These are phyloP conservation scores for Eurois occulta DNA, from an alignment of 2,888 invertebrate genomes.

Conservation along the genomic window DNA sequence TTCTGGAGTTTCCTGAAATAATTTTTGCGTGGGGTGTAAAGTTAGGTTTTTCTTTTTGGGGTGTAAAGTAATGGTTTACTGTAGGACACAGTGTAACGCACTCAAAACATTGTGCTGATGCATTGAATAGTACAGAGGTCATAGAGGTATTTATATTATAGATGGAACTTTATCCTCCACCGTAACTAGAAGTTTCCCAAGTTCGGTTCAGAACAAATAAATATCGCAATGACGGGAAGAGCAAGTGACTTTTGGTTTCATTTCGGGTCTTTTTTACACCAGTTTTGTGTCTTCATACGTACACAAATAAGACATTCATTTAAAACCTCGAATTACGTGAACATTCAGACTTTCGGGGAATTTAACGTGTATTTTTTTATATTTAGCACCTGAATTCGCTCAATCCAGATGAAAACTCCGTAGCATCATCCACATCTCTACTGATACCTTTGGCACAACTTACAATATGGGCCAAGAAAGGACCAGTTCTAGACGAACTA, in stretches of 20 bases:
- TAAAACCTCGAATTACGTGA: background rate
- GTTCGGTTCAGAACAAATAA: background rate
- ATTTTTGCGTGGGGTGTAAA: too few species aligned
- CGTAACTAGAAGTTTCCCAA: background rate
- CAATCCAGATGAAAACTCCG: conserved; percentile 63
- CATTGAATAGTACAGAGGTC: background rate
- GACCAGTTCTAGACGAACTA: conserved; percentile 63
- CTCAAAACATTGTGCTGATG: too few species aligned
- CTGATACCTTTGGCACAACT: conserved; percentile 66
- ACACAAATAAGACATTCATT: background rate
- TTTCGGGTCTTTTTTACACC: background rate
- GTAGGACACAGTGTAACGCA: too few species aligned
- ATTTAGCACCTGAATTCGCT: conserved; percentile 64
- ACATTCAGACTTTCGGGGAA: background rate
- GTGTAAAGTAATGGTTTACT: too few species aligned
- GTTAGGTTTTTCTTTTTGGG: too few species aligned
- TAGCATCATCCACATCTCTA: conserved; percentile 70
- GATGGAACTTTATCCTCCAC: background rate
- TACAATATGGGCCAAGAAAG: conserved; percentile 52
- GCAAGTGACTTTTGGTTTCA: background rate
- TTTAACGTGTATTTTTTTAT: conserved; percentile 2
- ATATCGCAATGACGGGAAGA: background rate
- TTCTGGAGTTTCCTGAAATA: too few species aligned
- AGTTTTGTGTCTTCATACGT: background rate
- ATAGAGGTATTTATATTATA: background rate